Evolutionary conservation across 2,797 vertebrate genomes (phyloP), one percentile per base, ranked within the genome.

Genomic region (Kryptolebias ocellatus): DNA sequence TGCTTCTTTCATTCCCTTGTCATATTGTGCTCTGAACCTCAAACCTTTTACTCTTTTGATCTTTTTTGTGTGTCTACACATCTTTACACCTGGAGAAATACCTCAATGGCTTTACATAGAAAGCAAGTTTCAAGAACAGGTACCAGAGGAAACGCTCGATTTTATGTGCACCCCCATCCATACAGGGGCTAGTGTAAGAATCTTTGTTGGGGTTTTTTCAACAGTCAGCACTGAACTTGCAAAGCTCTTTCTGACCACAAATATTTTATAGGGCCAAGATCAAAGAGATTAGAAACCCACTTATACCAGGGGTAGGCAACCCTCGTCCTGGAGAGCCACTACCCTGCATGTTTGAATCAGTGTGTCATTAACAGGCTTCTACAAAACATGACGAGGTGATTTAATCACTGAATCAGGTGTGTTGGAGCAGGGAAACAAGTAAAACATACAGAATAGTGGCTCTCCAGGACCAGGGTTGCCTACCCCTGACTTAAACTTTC

Each of bases 61-160:
- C 44, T 53, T 45, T 54, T 64, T 46, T 24, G 60, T 66, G 50
- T 54, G 68, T 70, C 60, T 20, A 7, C 46, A 42, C 2, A 31
- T 60, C 53, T 67, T 66, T 24, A 50, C 11, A 0, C 46, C 56
- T 51, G 71, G 78, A 63, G 76, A 58, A 79, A 86, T 52, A 68
- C 53, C 54, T 79, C 52, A 16, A 62, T 76, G 68, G 77, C 62
- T 84, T 79, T 55, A 72, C 71, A 81, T 75, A 83, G 67, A 83
- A 59, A 67, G 71, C 65, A 29, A 16, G 60, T 79, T 69, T 67
- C 29, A 42, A 68, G 64, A 45, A 70, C 9, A 2, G 69, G 59
- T 64, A 50, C 69, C 50, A 61, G 34, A 17, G 54, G 69, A 74
- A 68, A 76, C 2, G 12, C 60, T 53, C 18, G 31, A 59, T 71